These are phyloP conservation scores for Crotalus horridus DNA, from an alignment of 2,113 vertebrate species.

Conservation along the genomic window DNA sequence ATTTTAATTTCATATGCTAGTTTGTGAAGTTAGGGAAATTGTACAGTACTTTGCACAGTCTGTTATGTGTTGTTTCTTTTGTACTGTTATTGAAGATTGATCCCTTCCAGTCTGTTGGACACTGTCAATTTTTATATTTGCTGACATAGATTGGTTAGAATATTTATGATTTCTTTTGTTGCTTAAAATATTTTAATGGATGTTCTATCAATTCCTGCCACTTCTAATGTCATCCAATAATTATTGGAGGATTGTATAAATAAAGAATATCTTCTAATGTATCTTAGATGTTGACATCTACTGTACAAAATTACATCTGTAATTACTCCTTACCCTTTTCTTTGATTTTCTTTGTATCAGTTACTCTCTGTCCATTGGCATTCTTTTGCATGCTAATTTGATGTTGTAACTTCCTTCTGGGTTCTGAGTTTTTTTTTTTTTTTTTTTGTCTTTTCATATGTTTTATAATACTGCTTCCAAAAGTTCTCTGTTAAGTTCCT, in stretches of 20 bases:
- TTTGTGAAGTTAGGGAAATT: background rate
- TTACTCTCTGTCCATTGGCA: background rate
- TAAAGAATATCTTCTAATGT: background rate
- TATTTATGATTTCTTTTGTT: background rate
- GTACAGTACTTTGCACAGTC: background rate
- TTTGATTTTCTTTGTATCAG: background rate
- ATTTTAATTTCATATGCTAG: background rate
- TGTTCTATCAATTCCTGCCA: background rate
- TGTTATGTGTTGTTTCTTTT: background rate
- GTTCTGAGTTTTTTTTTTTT: background rate
- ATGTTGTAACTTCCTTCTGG: background rate
- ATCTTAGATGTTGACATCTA: background rate
- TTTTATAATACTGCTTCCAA: background rate
- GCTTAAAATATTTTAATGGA: background rate
- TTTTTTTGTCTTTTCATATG: background rate
- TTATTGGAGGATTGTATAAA: background rate
- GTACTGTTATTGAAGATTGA: background rate
- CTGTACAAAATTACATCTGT: background rate
- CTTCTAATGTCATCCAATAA: background rate
- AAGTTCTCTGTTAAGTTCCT: background rate
- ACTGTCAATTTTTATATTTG: background rate
- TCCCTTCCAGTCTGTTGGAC: background rate
- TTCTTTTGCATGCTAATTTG: background rate
- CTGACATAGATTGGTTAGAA: background rate
- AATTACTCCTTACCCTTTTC: background rate